Base-by-base conservation (phyloP, 2,888 invertebrate genomes). In the Cantharis rustica region DNA sequence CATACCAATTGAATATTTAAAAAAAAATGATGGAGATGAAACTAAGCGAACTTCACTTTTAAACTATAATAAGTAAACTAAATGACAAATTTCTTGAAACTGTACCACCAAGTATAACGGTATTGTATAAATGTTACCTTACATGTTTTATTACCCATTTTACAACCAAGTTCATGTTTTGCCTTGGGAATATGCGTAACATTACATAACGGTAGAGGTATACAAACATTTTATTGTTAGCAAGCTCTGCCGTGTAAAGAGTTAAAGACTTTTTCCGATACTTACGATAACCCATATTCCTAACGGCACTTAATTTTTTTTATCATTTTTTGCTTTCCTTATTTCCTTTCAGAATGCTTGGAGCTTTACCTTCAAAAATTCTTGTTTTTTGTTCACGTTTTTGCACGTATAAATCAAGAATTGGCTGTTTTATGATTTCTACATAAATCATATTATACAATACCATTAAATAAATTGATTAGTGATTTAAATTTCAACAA, bases 111-210 rank as follows among this genome's bases (percentile, higher is more conserved):
- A 82, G 82, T 80, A 81, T 86, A 86, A 86, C 86, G 86, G 86
- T 80, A 84, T 82, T 81, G 81, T 75, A 80, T 81, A 78, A 79
- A 81, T 78, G 62, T 73, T 68, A 66, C 23, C 84, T 82, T 83
- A 84, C 84, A 85, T 86, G 85, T 85, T 87, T 86, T 86, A 86
- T 86, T 85, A 79, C 86, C 84, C 80, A 83, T 85, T 86, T 85
- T 85, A 86, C 84, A 82, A 82, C 83, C 84, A 74, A 76, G 75
- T 73, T 85, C 85, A 84, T 87, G 87, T 87, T 87, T 86, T 87
- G 85, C 85, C 84, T 84, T 86, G 84, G 86, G 84, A 87, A 86
- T 85, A 84, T 84, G 86, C 86, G 86, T 86, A 86, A 85, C 84
- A 85, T 86, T 85, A 82, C 84, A 81, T 85, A 86, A 87, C 86